Evolutionary conservation across 2,797 vertebrate species (phyloP).

Genomic region (Halcyon smyrnensis): DNA sequence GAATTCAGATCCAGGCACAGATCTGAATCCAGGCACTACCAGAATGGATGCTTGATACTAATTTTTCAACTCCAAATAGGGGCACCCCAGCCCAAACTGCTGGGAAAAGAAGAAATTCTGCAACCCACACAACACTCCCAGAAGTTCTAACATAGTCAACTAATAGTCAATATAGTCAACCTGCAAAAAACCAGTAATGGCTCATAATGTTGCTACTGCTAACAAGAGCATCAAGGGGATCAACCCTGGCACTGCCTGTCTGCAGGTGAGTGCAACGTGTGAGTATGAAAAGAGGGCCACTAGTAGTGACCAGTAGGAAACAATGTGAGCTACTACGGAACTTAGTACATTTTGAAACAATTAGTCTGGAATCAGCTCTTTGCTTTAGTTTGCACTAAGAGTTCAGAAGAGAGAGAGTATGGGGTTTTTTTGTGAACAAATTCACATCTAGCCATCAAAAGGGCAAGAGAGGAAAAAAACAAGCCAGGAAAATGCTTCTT

Average conservation of each 20-base stretch:
- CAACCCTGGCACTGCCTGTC: background rate
- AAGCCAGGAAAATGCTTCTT: background rate
- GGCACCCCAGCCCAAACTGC: background rate
- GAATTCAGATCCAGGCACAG: background rate
- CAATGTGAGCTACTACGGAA: background rate
- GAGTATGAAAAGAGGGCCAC: background rate
- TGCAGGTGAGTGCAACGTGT: background rate
- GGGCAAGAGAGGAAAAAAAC: background rate
- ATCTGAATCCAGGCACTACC: background rate
- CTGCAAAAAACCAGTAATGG: background rate
- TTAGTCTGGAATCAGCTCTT: background rate
- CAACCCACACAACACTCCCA: background rate
- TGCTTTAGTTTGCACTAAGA: background rate
- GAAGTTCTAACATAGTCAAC: background rate
- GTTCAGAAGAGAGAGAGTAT: background rate
- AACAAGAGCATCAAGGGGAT: background rate
- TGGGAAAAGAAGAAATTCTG: background rate
- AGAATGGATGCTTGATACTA: background rate
- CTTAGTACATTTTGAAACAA: background rate
- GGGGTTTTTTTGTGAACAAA: background rate
- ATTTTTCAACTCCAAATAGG: background rate
- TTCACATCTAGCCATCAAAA: background rate
- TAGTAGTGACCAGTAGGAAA: background rate
- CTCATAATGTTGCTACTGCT: background rate
- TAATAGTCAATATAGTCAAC: background rate